Evolutionary conservation across 2,797 vertebrate genomes (phyloP).

Genomic region (Falco rusticolus): DNA sequence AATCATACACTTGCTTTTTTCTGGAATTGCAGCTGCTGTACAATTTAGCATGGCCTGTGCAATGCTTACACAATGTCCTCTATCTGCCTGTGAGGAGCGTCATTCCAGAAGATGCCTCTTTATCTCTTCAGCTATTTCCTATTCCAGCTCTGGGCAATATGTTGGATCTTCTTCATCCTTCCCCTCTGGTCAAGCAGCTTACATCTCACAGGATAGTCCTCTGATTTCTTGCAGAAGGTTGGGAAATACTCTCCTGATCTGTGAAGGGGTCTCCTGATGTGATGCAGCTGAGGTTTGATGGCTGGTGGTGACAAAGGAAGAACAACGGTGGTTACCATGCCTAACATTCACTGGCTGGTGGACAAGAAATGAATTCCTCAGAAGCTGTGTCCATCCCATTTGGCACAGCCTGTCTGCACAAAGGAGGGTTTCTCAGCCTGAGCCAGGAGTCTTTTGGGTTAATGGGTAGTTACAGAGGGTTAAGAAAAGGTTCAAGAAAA

Average conservation of each 20-base stretch:
- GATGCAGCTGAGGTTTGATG: constrained; percentile 76
- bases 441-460: background rate
- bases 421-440: background rate
- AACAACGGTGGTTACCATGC: background rate
- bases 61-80: background rate
- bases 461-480: background rate
- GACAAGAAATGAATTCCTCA: constrained; percentile 19
- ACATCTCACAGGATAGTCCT: constrained; percentile 62
- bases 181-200: constrained; percentile 84
- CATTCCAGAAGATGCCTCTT: background rate
- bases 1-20: background rate
- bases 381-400: background rate
- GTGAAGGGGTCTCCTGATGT: constrained; percentile 81
- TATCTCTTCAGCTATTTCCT: constrained; percentile 73
- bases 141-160: constrained; percentile 86
- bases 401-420: background rate
- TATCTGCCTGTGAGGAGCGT: background rate
- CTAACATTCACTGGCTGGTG: background rate
- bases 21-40: background rate
- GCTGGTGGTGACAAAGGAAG: constrained; percentile 67
- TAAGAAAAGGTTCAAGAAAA: background rate
- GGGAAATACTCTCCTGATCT: constrained; percentile 78
- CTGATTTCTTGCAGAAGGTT: constrained; percentile 72
- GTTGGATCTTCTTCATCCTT: constrained; percentile 88
- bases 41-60: background rate